phyloP scores from a whole-genome alignment of 2,113 vertebrate genomes.

The Sus scrofa region T2T-Sscrofa CM000813.6:133813001-133813500 shows the following conservation, averaged over 20 bases:
- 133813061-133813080: background rate
- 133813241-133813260: background rate
- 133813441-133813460: background rate
- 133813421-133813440: background rate
- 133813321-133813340: background rate
- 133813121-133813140: background rate
- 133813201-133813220: background rate
- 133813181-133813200: background rate
- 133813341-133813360: background rate
- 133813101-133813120: background rate
- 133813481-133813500: background rate
- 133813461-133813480: background rate
- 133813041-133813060: background rate
- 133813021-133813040: background rate
- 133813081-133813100: background rate
- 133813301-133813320: background rate
- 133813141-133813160: background rate
- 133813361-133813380: background rate
- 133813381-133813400: background rate
- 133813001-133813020: background rate
- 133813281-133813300: background rate
- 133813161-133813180: background rate
- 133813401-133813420: constrained; percentile 22
- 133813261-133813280: background rate
- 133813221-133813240: background rate